These are phyloP conservation scores for Delichon dasypus DNA, from an alignment of 2,797 vertebrate genomes.

Conservation along the genomic window DNA sequence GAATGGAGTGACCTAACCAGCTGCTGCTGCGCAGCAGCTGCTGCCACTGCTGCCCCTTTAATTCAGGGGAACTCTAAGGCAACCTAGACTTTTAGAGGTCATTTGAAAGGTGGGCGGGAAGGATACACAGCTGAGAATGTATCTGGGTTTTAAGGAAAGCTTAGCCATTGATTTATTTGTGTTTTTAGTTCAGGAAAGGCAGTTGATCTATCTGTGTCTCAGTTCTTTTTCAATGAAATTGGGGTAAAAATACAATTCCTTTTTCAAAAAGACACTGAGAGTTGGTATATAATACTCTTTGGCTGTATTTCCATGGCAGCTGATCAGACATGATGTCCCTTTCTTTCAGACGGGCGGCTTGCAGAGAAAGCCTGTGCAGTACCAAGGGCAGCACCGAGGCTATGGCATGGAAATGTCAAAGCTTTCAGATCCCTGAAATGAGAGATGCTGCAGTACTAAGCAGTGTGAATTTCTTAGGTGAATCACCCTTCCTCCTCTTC, in stretches of 20 bases:
- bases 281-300: background rate
- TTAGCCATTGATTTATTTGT: background rate
- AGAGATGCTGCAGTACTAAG: background rate
- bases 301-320: background rate
- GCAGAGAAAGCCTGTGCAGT: background rate
- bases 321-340: background rate
- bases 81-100: background rate
- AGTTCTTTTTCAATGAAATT: background rate
- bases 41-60: background rate
- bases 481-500: background rate
- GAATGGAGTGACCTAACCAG: background rate
- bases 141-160: background rate
- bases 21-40: background rate
- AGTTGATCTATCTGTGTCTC: background rate
- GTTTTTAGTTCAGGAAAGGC: background rate
- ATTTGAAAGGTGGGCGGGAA: background rate
- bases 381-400: background rate
- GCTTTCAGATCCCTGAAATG: background rate
- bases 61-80: background rate
- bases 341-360: background rate
- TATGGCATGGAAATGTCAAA: background rate
- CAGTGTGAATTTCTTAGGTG: background rate
- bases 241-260: background rate
- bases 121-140: background rate
- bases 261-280: background rate